Percentiles rank a stretch among this genome's conserved stretches.
Conservation (phyloP, 2,113 vertebrate genomes). For the Eulemur macaco region DNA sequence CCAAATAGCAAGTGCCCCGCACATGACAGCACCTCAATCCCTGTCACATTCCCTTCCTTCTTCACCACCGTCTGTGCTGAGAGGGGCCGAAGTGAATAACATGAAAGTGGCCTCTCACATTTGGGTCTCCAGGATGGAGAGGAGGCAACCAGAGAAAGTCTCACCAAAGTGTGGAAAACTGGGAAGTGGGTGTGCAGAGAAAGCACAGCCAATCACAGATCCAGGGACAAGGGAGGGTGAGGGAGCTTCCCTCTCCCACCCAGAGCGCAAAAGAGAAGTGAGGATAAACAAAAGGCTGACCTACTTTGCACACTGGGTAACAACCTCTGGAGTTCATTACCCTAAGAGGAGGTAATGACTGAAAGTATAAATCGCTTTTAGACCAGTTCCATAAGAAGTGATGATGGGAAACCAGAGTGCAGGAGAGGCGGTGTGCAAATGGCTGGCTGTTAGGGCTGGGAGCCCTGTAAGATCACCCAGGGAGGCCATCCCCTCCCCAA, state of each 20-base stretch:
- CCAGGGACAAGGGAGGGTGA: not conserved
- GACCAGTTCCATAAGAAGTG: slow-evolving; percentile 4
- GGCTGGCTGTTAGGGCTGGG: not conserved
- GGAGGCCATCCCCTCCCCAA: not conserved
- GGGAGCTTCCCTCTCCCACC: not conserved
- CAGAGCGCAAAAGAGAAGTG: slow-evolving; percentile 25
- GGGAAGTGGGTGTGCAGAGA: not conserved
- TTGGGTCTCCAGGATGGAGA: not conserved
- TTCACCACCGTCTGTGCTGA: not conserved
- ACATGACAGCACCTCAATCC: not conserved
- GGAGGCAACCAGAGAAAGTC: not conserved
- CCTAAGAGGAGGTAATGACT: slow-evolving; percentile 31
- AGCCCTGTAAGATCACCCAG: slow-evolving; percentile 4
- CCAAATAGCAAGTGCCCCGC: not conserved
- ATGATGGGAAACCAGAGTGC: not conserved
- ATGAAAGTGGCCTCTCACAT: not conserved
- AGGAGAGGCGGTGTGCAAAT: not conserved
- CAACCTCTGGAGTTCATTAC: slow-evolving; percentile 44
- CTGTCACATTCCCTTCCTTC: not conserved
- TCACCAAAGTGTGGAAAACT: not conserved
- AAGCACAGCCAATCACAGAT: not conserved
- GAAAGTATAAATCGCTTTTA: slow-evolving; percentile 44
- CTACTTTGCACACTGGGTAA: slow-evolving; percentile 32
- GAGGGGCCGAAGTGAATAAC: not conserved
- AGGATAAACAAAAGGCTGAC: slow-evolving; percentile 49